phyloP scores from a whole-genome alignment of 2,797 vertebrate species.

The Pangasius djambal region DNA sequence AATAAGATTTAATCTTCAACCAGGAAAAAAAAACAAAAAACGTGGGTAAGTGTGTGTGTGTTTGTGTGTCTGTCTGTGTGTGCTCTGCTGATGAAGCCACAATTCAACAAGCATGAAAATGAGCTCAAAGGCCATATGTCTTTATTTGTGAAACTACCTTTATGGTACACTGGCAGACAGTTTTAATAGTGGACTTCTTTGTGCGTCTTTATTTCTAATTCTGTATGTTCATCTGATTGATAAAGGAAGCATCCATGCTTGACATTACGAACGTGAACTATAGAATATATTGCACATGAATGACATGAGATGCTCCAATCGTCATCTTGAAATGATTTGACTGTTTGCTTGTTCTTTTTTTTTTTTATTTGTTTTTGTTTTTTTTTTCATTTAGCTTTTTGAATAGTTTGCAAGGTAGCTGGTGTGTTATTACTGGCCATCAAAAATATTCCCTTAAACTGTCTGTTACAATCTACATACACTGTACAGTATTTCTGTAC shows the following conservation, averaged over 20 bases:
- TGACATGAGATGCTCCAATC: conserved; percentile 51
- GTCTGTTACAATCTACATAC: conserved; percentile 61
- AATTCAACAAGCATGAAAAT: neutral
- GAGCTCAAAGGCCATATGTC: conserved; percentile 1
- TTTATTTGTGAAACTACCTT: conserved; percentile 57
- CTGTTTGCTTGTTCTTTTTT: neutral
- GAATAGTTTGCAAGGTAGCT: neutral
- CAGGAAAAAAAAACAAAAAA: neutral
- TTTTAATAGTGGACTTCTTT: conserved; percentile 5
- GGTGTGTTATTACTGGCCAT: conserved; percentile 10
- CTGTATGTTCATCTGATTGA: conserved; percentile 46
- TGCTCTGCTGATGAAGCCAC: neutral
- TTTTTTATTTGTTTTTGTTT: neutral
- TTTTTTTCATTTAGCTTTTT: neutral
- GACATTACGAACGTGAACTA: conserved; percentile 30
- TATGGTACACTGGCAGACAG: conserved; percentile 46
- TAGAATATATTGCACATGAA: conserved; percentile 49
- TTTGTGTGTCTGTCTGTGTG: neutral
- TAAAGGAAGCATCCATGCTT: conserved; percentile 12
- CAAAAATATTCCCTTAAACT: conserved; percentile 9
- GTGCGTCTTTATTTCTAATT: conserved; percentile 26
- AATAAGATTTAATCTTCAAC: conserved; percentile 7
- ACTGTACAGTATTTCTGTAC: conserved; percentile 71
- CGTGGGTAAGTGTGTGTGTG: neutral
- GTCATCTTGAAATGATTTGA: conserved; percentile 45